Evolutionary conservation across 2,113 vertebrate genomes (phyloP).

Genomic region (Chaetodon auriga): DNA sequence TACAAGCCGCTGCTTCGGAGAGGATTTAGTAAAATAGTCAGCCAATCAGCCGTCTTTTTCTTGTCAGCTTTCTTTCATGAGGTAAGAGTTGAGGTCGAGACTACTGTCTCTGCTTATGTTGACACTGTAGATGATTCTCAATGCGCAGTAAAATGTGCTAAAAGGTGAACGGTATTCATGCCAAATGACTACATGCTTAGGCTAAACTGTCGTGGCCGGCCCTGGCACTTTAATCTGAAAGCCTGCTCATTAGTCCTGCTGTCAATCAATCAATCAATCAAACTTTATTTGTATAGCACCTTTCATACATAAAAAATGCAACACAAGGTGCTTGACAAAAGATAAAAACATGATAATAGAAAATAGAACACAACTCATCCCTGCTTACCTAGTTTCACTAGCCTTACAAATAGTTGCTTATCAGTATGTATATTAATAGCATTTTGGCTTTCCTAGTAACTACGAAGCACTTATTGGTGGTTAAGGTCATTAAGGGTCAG

Average conservation of each 20-base stretch:
- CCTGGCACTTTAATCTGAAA: not conserved
- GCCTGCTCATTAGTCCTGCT: not conserved
- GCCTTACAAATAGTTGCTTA: not conserved
- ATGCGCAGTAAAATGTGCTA: not conserved
- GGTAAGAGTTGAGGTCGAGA: constrained; percentile 78
- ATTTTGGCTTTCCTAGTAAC: too few relatives aligned
- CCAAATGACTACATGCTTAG: not conserved
- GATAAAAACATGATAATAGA: too few relatives aligned
- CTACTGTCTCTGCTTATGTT: not conserved
- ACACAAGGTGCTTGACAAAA: too few relatives aligned
- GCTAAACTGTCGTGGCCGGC: too few relatives aligned
- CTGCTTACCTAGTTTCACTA: not conserved
- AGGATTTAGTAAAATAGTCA: constrained; percentile 85
- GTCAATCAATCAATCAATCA: too few relatives aligned
- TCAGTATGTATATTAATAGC: too few relatives aligned
- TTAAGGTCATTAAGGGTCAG: too few relatives aligned
- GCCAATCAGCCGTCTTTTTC: constrained; percentile 89
- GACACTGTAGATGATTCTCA: not conserved
- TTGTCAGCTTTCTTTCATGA: constrained; percentile 94
- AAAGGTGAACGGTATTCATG: not conserved
- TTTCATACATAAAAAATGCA: too few relatives aligned
- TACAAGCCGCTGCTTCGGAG: constrained; percentile 90
- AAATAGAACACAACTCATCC: too few relatives aligned
- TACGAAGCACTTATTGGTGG: too few relatives aligned
- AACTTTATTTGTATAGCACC: too few relatives aligned